A percentile compares a stretch with the other conserved stretches of the same genome.
These are phyloP conservation scores for Loripinus fragilis DNA, from an alignment of 2,888 invertebrate species.

Conservation along the genomic window DNA sequence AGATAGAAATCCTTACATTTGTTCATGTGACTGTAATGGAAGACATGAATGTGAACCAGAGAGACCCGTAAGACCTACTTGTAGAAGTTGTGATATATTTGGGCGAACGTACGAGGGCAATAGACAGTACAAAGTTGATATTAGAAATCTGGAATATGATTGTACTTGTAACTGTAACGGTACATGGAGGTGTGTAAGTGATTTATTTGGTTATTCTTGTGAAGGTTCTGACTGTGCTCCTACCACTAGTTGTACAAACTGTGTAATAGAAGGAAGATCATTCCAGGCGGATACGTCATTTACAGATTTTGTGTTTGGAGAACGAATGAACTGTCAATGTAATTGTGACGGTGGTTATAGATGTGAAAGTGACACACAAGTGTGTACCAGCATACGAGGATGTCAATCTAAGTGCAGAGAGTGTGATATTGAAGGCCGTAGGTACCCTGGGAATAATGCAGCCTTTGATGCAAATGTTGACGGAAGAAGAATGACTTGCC, in stretches of 20 bases:
- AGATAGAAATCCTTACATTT: constrained; percentile 40
- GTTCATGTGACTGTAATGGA: constrained; percentile 52
- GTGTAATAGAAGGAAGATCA: constrained; percentile 60
- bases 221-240: constrained; percentile 14
- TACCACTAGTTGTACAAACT: constrained; percentile 41
- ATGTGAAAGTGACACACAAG: constrained; percentile 35
- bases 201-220: constrained; percentile 3
- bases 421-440: constrained; percentile 61
- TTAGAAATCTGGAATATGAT: neutral
- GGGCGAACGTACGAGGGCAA: constrained; percentile 46
- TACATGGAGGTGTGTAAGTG: constrained; percentile 14
- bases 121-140: constrained; percentile 26
- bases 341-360: constrained; percentile 52
- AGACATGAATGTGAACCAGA: constrained; percentile 30
- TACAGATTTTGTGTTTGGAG: constrained; percentile 27
- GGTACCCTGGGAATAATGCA: constrained; percentile 39
- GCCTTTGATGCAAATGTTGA: constrained; percentile 37
- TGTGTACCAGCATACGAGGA: constrained; percentile 23
- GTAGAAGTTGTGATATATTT: constrained; percentile 40
- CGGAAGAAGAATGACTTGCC: constrained; percentile 47
- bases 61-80: constrained; percentile 16
- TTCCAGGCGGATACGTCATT: constrained; percentile 62
- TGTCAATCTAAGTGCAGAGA: constrained; percentile 52
- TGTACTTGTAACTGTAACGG: constrained; percentile 23
- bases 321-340: constrained; percentile 53